These are phyloP conservation scores for Pungitius pungitius DNA, from an alignment of 2,113 vertebrate genomes.

Conservation along the genomic window DNA sequence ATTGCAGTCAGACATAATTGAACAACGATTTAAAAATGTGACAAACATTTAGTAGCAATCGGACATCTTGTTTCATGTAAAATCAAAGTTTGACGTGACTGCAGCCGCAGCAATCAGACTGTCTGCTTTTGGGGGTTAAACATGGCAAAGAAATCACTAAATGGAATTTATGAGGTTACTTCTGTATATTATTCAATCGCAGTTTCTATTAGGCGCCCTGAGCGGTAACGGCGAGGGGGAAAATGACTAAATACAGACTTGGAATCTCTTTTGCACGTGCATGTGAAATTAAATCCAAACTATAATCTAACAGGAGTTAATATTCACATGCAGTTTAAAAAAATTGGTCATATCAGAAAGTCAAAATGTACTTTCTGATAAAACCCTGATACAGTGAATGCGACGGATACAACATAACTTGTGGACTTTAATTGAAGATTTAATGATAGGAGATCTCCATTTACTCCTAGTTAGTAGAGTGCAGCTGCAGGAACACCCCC, in stretches of 20 bases:
- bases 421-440: slow-evolving; percentile 62
- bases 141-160: not conserved
- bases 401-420: slow-evolving; percentile 36
- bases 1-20: not conserved
- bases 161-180: slow-evolving; percentile 32
- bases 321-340: slow-evolving; percentile 32
- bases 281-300: not conserved
- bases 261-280: not conserved
- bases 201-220: slow-evolving; percentile 54
- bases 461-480: slow-evolving; percentile 40
- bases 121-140: not conserved
- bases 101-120: not conserved
- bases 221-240: slow-evolving; percentile 36
- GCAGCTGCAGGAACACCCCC: slow-evolving; percentile 15
- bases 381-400: slow-evolving; percentile 37
- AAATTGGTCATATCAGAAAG: slow-evolving; percentile 58
- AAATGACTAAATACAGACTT: slow-evolving; percentile 23
- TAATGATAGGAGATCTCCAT: slow-evolving; percentile 55
- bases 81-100: not conserved
- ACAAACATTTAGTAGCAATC: not conserved
- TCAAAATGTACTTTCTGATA: slow-evolving; percentile 41
- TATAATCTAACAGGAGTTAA: slow-evolving; percentile 46
- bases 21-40: not conserved
- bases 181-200: slow-evolving; percentile 49
- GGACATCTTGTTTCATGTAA: too few species aligned